Conservation (phyloP, 1,140 invertebrate species). For the Scaptomyza montana region DNA sequence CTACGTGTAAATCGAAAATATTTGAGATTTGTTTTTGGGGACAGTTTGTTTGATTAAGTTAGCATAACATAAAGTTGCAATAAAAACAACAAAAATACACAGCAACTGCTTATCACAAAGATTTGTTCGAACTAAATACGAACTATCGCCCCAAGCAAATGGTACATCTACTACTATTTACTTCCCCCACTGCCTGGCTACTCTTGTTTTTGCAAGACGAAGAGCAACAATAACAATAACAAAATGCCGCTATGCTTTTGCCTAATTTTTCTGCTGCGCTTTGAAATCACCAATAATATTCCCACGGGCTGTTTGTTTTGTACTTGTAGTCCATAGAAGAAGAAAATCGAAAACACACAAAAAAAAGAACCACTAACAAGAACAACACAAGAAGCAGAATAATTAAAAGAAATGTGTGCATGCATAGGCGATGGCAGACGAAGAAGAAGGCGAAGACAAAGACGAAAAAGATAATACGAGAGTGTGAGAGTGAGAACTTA, state of each 20-base stretch:
- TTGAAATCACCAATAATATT: constrained; percentile 44
- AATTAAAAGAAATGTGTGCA: constrained; percentile 24
- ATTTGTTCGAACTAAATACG: neutral
- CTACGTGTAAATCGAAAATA: constrained; percentile 22
- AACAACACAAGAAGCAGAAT: constrained; percentile 16
- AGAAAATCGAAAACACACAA: constrained; percentile 30
- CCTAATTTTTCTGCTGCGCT: constrained; percentile 42
- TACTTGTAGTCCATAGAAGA: constrained; percentile 64
- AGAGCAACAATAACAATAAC: neutral
- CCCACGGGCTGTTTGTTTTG: constrained; percentile 76
- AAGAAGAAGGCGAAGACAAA: neutral
- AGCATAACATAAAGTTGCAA: no score
- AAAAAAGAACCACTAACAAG: constrained; percentile 25
- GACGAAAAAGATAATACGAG: neutral
- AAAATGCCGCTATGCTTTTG: constrained; percentile 23
- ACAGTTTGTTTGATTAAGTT: constrained; percentile 34
- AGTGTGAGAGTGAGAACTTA: constrained; percentile 54
- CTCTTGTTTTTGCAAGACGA: neutral
- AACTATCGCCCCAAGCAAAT: neutral
- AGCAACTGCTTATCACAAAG: constrained; percentile 2
- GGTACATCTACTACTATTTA: neutral
- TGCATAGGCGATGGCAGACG: neutral
- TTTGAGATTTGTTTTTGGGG: constrained; percentile 17
- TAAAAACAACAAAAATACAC: constrained; percentile 9
- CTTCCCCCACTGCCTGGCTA: neutral